Percentiles rank a stretch among this genome's conserved stretches.
Conservation (phyloP, 2,797 vertebrate species). For the Coluber constrictor region DNA sequence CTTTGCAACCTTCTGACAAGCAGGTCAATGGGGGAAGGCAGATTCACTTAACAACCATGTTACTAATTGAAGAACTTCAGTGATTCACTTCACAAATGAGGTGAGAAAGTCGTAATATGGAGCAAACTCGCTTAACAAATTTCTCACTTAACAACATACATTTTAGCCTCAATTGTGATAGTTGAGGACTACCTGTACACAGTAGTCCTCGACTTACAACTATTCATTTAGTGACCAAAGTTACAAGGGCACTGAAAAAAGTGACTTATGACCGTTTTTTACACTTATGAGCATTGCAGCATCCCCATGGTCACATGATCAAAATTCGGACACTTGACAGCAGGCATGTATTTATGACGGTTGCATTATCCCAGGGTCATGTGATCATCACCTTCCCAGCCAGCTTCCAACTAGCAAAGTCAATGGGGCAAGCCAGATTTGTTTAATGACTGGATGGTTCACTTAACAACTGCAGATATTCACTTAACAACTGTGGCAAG, state of each 20-base stretch:
- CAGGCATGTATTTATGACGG: neutral
- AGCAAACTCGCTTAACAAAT: too few relatives aligned
- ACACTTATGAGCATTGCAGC: neutral
- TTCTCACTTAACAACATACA: too few relatives aligned
- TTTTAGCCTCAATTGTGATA: too few relatives aligned
- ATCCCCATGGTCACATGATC: neutral
- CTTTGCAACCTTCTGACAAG: neutral
- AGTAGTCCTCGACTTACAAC: neutral
- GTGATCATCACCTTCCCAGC: neutral
- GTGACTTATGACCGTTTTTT: neutral
- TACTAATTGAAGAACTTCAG: too few relatives aligned
- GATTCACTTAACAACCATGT: too few relatives aligned
- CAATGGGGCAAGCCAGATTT: neutral
- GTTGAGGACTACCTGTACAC: too few relatives aligned
- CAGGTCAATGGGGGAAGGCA: neutral
- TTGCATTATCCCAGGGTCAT: neutral
- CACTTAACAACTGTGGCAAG: neutral
- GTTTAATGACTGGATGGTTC: neutral
- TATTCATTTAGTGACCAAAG: neutral
- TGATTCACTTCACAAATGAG: too few relatives aligned
- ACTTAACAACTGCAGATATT: neutral
- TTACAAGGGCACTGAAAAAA: neutral
- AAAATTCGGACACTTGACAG: neutral
- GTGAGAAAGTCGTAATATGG: too few relatives aligned
- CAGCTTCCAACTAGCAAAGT: neutral